A percentile compares a stretch with the other conserved stretches of the same genome.
phyloP scores from a whole-genome alignment of 2,113 vertebrate species.

The Lethenteron camtschaticum region DNA sequence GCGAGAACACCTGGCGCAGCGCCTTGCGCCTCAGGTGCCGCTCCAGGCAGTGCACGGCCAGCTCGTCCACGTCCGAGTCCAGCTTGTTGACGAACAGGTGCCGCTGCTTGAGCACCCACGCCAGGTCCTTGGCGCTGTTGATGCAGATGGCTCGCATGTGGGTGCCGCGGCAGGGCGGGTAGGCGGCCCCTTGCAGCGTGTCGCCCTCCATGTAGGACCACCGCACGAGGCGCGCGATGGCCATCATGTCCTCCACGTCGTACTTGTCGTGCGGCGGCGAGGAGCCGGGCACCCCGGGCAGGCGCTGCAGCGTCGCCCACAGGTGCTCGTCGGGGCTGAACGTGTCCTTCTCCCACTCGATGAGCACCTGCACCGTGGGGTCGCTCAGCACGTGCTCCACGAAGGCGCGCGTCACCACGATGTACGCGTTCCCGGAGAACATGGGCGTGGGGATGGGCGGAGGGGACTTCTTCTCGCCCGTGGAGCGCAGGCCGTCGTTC shows the following conservation, averaged over 20 bases:
- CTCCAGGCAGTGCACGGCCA: slow-evolving; percentile 46
- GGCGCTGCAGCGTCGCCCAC: slow-evolving; percentile 64
- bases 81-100: slow-evolving; percentile 82
- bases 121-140: slow-evolving; percentile 47
- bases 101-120: slow-evolving; percentile 41
- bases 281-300: slow-evolving; percentile 39
- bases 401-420: slow-evolving; percentile 40
- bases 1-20: too few species aligned
- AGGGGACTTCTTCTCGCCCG: slow-evolving; percentile 17
- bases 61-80: slow-evolving; percentile 40
- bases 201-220: slow-evolving; percentile 40
- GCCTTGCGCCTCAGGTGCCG: slow-evolving; percentile 33
- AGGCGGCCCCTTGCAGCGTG: slow-evolving; percentile 32
- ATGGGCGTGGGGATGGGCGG: slow-evolving; percentile 37
- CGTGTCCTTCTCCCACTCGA: slow-evolving; percentile 64
- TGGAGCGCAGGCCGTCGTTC: slow-evolving; percentile 10
- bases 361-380: slow-evolving; percentile 18
- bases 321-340: slow-evolving; percentile 71
- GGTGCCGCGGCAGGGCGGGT: slow-evolving; percentile 34
- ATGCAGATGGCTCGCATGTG: slow-evolving; percentile 38
- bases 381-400: slow-evolving; percentile 31
- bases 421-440: slow-evolving; percentile 52
- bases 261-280: slow-evolving; percentile 28
- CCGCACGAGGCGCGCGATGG: slow-evolving; percentile 47
- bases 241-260: slow-evolving; percentile 39